These are phyloP conservation scores for Etheostoma cragini DNA, from an alignment of 2,113 vertebrate genomes.

Conservation along the genomic window DNA sequence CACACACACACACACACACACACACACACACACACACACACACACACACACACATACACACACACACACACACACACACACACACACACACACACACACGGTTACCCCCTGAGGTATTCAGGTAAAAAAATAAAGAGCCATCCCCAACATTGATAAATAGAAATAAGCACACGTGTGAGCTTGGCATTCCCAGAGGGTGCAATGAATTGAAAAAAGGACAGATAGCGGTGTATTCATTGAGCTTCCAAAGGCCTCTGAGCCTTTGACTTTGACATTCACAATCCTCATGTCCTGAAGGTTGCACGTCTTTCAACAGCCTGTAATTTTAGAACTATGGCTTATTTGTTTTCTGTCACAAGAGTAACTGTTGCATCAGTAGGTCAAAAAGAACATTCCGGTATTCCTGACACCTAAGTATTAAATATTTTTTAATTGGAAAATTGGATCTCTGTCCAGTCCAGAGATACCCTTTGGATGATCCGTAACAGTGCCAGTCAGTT, in stretches of 20 bases:
- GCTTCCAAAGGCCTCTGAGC: conserved; percentile 11
- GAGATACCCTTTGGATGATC: conserved; percentile 4
- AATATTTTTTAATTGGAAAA: conserved; percentile 17
- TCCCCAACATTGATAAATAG: conserved; percentile 66
- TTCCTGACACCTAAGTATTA: conserved; percentile 21
- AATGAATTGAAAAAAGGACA: conserved; percentile 39
- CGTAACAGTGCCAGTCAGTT: not conserved
- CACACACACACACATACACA: conserved; percentile 65
- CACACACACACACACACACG: conserved; percentile 64
- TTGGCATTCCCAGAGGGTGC: conserved; percentile 43
- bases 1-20: conserved; percentile 49
- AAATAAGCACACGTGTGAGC: conserved; percentile 62
- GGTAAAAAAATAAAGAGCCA: conserved; percentile 72
- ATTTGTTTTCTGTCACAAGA: conserved; percentile 25
- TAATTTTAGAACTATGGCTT: conserved; percentile 46
- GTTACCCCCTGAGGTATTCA: conserved; percentile 76
- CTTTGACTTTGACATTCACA: conserved; percentile 59
- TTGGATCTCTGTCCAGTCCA: not conserved
- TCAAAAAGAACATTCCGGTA: not conserved
- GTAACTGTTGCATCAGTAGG: not conserved
- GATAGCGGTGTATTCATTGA: conserved; percentile 46
- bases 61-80: conserved; percentile 47
- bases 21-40: conserved; percentile 63
- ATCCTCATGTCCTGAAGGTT: conserved; percentile 45
- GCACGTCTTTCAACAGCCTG: conserved; percentile 58